Percentiles rank a stretch among this genome's conserved stretches.
These are phyloP conservation scores for Hyperopisus bebe DNA, from an alignment of 2,113 vertebrate genomes.

Conservation along the genomic window DNA sequence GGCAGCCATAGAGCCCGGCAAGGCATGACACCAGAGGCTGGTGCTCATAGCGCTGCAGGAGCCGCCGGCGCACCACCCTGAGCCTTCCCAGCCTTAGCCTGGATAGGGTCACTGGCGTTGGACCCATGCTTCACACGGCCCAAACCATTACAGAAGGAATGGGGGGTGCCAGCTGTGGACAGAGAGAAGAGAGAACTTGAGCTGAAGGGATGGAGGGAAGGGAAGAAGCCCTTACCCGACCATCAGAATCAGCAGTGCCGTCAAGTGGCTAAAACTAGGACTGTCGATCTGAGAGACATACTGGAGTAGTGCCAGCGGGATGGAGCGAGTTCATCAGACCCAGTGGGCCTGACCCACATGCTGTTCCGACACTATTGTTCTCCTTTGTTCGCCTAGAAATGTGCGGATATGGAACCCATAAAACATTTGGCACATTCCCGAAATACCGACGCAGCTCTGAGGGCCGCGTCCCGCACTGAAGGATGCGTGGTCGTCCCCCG, in stretches of 20 bases:
- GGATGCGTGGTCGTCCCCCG: background rate
- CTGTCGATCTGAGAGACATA: background rate
- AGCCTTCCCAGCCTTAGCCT: constrained; percentile 68
- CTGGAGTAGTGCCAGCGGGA: background rate
- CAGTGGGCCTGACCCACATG: constrained; percentile 1
- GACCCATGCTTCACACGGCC: constrained; percentile 52
- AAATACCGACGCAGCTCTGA: background rate
- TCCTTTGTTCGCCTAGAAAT: background rate
- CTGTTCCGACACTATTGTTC: background rate
- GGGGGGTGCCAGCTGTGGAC: background rate
- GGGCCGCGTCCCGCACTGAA: background rate
- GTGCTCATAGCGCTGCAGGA: constrained; percentile 74
- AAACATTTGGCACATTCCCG: background rate
- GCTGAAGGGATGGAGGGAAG: background rate
- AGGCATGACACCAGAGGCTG: constrained; percentile 76
- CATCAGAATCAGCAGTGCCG: background rate
- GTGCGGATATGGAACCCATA: background rate
- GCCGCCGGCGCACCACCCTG: constrained; percentile 66
- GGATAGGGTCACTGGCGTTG: constrained; percentile 48
- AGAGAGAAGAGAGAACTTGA: background rate
- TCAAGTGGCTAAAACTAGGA: background rate
- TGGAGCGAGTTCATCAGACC: background rate
- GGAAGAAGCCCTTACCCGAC: background rate
- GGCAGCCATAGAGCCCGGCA: constrained; percentile 79
- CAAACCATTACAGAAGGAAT: constrained; percentile 44